These are phyloP conservation scores for Phaethon lepturus DNA, from an alignment of 2,113 vertebrate genomes.

Conservation along the genomic window DNA sequence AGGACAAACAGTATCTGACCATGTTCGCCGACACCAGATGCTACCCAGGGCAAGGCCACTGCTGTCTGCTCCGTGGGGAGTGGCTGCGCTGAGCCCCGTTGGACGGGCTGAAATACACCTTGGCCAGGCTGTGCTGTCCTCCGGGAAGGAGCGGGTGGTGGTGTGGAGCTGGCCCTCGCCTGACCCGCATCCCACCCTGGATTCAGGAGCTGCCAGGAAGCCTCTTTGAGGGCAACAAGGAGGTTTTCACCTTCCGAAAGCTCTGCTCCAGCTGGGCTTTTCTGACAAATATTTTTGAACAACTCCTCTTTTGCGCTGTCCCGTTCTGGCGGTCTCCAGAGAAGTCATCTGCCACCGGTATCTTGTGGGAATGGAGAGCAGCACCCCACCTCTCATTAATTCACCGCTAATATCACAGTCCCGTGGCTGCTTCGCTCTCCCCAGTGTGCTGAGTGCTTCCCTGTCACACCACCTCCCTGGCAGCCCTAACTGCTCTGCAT, in stretches of 20 bases:
- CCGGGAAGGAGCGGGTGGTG: accelerated
- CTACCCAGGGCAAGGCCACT: background rate
- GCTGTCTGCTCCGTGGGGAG: background rate
- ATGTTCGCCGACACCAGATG: background rate
- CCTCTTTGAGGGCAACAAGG: background rate
- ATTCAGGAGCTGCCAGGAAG: background rate
- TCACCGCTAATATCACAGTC: accelerated
- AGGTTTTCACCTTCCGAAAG: background rate
- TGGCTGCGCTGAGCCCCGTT: accelerated
- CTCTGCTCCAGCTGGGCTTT: background rate
- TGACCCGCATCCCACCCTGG: background rate
- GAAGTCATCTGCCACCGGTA: background rate
- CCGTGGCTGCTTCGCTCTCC: background rate
- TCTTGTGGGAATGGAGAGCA: background rate
- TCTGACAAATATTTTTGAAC: background rate
- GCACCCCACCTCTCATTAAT: background rate
- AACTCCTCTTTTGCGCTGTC: background rate
- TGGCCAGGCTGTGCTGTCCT: background rate
- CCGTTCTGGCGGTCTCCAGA: background rate
- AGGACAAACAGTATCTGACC: background rate
- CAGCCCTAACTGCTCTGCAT: background rate
- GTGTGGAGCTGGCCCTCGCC: background rate
- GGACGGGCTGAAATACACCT: accelerated
- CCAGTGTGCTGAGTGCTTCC: background rate
- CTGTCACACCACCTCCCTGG: background rate